phyloP scores from a whole-genome alignment of 2,113 vertebrate genomes.

The Acrocephalus arundinaceus region DNA sequence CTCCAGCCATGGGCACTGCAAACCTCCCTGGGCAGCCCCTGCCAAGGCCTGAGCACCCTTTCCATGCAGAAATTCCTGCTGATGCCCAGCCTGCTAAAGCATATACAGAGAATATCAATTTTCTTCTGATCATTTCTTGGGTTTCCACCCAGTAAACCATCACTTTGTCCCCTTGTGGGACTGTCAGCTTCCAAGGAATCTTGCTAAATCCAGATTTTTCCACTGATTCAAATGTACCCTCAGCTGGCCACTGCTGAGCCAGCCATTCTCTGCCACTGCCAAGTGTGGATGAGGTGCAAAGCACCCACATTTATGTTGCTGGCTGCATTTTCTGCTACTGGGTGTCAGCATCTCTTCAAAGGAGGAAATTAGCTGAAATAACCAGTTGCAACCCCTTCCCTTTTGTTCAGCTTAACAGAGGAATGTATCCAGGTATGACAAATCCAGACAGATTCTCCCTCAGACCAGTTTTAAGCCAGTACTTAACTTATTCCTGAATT shows the following conservation, averaged over 20 bases:
- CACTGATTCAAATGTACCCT: neutral
- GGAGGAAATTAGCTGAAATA: neutral
- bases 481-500: neutral
- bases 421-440: neutral
- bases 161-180: neutral
- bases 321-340: neutral
- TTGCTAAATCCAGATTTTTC: neutral
- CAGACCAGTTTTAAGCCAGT: neutral
- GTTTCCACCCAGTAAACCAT: neutral
- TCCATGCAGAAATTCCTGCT: neutral
- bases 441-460: neutral
- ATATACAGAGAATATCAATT: neutral
- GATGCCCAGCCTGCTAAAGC: accelerated
- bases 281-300: neutral
- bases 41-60: neutral
- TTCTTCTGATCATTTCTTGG: neutral
- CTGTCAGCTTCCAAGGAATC: neutral
- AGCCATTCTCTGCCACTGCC: neutral
- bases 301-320: neutral
- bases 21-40: neutral
- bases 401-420: neutral
- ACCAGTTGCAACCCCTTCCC: neutral
- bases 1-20: neutral
- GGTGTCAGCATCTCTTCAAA: neutral
- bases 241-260: neutral